Evolutionary conservation across 2,113 vertebrate species (phyloP).

Genomic region (Aegotheles bennettii): DNA sequence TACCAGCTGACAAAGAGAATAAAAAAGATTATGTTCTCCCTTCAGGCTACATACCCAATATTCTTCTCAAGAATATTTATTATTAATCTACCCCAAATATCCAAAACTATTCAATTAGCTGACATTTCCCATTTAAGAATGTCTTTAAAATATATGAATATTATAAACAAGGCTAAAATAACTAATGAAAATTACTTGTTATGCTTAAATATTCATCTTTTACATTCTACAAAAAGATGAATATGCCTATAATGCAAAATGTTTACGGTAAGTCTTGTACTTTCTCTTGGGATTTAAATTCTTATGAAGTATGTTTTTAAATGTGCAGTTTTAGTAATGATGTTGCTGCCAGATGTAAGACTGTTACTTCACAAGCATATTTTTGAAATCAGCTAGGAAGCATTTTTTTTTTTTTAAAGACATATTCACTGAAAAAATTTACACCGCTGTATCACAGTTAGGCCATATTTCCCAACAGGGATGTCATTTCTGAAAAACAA

Average conservation of each 20-base stretch:
- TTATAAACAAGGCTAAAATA: neutral
- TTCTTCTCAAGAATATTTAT: neutral
- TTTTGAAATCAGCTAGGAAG: neutral
- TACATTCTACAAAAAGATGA: neutral
- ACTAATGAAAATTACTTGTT: neutral
- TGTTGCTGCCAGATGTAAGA: neutral
- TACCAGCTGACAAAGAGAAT: neutral
- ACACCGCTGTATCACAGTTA: neutral
- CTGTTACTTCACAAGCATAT: neutral
- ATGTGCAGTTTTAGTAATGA: neutral
- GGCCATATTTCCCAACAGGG: neutral
- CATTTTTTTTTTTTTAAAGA: neutral
- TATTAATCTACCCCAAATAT: neutral
- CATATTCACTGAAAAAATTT: neutral
- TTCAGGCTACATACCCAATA: neutral
- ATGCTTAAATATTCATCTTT: neutral
- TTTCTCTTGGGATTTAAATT: neutral
- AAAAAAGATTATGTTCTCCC: neutral
- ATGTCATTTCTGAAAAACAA: neutral
- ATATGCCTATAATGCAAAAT: neutral
- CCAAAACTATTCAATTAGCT: neutral
- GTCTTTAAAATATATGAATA: neutral
- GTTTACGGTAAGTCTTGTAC: neutral
- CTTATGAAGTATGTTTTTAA: neutral
- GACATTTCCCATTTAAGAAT: neutral